phyloP scores from a whole-genome alignment of 2,113 vertebrate genomes.

The Actinemys pallida region DNA sequence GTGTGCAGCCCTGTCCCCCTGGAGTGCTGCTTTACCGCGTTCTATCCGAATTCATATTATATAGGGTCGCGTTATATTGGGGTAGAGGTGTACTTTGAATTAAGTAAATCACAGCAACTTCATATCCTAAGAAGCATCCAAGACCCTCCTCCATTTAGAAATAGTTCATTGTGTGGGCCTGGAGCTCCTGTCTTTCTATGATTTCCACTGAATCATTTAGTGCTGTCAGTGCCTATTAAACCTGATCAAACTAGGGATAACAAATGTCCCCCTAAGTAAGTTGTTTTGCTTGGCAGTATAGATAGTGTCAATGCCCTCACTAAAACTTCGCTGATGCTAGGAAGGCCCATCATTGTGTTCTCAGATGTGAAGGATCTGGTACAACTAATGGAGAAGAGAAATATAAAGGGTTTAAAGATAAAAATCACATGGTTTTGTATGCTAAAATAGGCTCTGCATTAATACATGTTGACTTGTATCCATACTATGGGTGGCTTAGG shows the following conservation, averaged over 20 bases:
- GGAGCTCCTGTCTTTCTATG: neutral
- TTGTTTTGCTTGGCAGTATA: constrained; percentile 47
- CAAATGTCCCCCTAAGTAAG: constrained; percentile 44
- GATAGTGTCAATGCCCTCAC: constrained; percentile 51
- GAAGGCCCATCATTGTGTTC: constrained; percentile 34
- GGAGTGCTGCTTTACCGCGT: too few species aligned
- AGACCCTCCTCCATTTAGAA: constrained; percentile 34
- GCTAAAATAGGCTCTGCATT: neutral
- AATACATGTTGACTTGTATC: neutral
- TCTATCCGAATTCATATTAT: too few species aligned
- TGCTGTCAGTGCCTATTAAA: constrained; percentile 63
- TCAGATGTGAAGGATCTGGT: neutral
- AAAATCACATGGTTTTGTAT: neutral
- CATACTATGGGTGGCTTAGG: neutral
- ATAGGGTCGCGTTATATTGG: too few species aligned
- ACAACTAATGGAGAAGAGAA: neutral
- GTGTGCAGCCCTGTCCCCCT: too few species aligned
- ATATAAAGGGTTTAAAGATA: neutral
- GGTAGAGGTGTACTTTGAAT: neutral
- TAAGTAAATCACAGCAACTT: constrained; percentile 19
- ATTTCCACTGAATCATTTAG: constrained; percentile 63
- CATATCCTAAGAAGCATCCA: constrained; percentile 11
- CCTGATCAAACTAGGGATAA: constrained; percentile 41
- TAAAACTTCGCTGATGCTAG: constrained; percentile 10
- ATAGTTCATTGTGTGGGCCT: neutral